Base-by-base conservation (phyloP, 2,888 invertebrate genomes). In the Schizaphis graminum region DNA sequence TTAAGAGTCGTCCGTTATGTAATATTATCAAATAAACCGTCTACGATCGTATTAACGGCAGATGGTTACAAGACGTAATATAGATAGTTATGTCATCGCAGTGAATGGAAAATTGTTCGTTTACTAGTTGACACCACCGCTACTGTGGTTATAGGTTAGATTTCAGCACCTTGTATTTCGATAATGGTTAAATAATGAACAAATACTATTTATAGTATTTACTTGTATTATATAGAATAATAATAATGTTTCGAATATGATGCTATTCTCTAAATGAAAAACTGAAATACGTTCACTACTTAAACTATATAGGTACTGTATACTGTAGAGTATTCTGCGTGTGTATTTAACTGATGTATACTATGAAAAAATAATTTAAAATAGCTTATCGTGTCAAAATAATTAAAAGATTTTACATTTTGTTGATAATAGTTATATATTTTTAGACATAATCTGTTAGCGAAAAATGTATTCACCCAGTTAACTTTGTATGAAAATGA, bases 301-400 rank as follows among this genome's bases (percentile, higher is more conserved):
- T 35, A 77, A 77, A 35, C 2, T 35, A 35, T 35, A 35, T 77
- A 47, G 44, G 44, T 47, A 47, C 7, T 44, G 44, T 47, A 44
- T 3, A 35, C 35, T 24, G 77, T 7, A 35, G 16, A 53, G 21
- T 77, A 77, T 77, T 35, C 5, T 47, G 8, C 21, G 35, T 21
- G 77, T 35, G 21, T 77, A 35, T 77, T 77, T 77, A 77, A 35
- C 35, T 35, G n/a, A 35, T 77, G 8, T 35, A 21, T 35, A 77
- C 16, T 35, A 77, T 35, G 2, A 35, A 77, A 67, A 13, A 2
- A 21, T 77, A 77, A 35, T 35, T 77, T 77, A 77, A 21, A 77
- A 77, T 77, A 77, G 77, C 77, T 77, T 77, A 77, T 21, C 35
- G 77, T 24, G 77, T 77, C 77, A 77, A 77, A 77, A 77, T 77